Evolutionary conservation across 2,888 invertebrate species (phyloP).

Genomic region (Drosophila neutralis): DNA sequence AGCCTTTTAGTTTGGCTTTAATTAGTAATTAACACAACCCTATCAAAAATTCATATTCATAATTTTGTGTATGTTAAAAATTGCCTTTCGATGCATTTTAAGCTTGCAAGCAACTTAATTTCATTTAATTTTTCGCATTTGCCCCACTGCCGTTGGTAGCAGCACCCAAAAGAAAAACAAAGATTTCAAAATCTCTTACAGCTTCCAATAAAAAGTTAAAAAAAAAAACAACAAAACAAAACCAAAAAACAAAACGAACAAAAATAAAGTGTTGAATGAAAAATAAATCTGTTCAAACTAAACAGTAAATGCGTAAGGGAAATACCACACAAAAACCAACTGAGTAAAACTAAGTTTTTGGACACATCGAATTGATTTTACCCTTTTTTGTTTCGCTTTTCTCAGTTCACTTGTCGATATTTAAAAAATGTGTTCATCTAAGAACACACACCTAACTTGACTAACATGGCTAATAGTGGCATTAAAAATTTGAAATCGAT

Average conservation of each 20-base stretch:
- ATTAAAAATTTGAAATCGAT: background rate
- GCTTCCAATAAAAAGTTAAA: conserved; percentile 1
- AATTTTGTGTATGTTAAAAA: background rate
- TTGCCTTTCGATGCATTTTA: conserved; percentile 30
- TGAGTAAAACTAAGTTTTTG: background rate
- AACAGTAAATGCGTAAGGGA: conserved; percentile 32
- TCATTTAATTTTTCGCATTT: conserved; percentile 55
- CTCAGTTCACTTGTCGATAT: background rate
- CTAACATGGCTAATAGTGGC: background rate
- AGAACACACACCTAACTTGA: background rate
- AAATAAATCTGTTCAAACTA: conserved; percentile 29
- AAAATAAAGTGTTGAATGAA: conserved; percentile 45
- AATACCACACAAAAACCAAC: conserved; percentile 6
- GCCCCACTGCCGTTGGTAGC: conserved; percentile 16
- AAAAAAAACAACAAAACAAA: conserved; percentile 13
- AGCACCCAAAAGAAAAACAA: conserved; percentile 43
- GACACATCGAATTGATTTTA: conserved; percentile 4
- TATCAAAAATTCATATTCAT: conserved; percentile 28
- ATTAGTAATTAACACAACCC: conserved; percentile 50
- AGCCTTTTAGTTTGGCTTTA: conserved; percentile 1
- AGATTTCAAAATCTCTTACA: conserved; percentile 40
- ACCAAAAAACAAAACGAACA: conserved; percentile 16
- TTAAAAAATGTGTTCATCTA: background rate
- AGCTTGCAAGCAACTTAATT: conserved; percentile 52
- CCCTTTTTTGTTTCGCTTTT: conserved; percentile 9